phyloP scores from a whole-genome alignment of 2,888 invertebrate genomes.

The Hypselothyrea guttata region DNA sequence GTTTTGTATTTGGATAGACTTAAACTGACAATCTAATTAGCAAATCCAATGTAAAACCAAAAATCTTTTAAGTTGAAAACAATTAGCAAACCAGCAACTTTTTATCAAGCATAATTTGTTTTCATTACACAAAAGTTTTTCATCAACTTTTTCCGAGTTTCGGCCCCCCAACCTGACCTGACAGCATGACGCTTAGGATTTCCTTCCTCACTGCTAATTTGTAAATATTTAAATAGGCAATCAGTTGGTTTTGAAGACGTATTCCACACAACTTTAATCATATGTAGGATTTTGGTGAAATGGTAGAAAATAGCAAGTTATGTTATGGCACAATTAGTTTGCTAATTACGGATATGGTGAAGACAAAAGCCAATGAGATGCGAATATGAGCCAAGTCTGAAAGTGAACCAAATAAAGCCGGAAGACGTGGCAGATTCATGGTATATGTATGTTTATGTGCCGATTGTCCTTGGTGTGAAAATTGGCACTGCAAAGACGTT shows the following conservation, averaged over 20 bases:
- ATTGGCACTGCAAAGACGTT: constrained; percentile 16
- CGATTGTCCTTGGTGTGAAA: constrained; percentile 10
- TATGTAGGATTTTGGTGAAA: background rate
- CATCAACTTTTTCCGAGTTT: constrained; percentile 21
- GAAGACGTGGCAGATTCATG: constrained; percentile 45
- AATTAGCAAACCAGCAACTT: constrained; percentile 48
- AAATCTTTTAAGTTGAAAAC: constrained; percentile 35
- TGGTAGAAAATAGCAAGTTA: background rate
- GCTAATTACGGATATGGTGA: constrained; percentile 57
- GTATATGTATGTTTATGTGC: constrained; percentile 5
- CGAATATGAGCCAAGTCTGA: constrained; percentile 30
- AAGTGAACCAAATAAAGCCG: constrained; percentile 38
- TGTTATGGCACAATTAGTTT: constrained; percentile 3
- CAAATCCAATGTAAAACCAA: constrained; percentile 1
- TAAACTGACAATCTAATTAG: background rate
- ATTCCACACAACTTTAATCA: too few species aligned
- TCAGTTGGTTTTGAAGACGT: too few species aligned
- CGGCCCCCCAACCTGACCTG: too few species aligned
- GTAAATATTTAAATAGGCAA: too few species aligned
- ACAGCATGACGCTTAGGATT: too few species aligned
- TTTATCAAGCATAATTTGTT: constrained; percentile 53
- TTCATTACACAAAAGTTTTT: constrained; percentile 46
- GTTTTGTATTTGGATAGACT: background rate
- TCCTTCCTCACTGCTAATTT: too few species aligned
- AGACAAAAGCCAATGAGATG: constrained; percentile 22